These are phyloP conservation scores for Blomia tropicalis DNA, from an alignment of 2,888 invertebrate genomes.

Conservation along the genomic window DNA sequence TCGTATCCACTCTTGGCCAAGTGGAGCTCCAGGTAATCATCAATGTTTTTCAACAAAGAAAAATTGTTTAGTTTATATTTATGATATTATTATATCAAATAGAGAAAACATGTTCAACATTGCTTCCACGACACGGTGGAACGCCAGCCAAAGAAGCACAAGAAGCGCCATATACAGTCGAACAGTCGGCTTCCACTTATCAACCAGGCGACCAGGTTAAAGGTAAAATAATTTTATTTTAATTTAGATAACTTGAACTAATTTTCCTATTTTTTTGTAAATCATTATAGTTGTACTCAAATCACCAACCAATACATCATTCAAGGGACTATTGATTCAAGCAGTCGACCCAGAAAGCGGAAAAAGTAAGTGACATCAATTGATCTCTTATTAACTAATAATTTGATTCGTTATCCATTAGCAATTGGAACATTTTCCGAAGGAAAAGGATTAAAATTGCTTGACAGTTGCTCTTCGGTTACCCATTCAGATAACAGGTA, in stretches of 20 bases:
- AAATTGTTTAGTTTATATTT: not conserved
- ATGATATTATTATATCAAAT: not conserved
- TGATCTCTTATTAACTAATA: not conserved
- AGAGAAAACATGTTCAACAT: slow-evolving; percentile 11
- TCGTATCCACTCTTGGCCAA: slow-evolving; percentile 1
- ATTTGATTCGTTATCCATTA: not conserved
- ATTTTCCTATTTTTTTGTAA: not conserved
- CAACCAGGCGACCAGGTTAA: slow-evolving; percentile 27
- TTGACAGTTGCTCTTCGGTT: slow-evolving; percentile 26
- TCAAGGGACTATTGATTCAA: slow-evolving; percentile 28
- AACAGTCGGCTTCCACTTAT: slow-evolving; percentile 26
- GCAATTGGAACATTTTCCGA: slow-evolving; percentile 27
- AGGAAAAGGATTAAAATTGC: slow-evolving; percentile 25
- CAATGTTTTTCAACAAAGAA: not conserved
- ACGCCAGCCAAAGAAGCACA: slow-evolving; percentile 17
- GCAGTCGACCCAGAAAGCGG: slow-evolving; percentile 27
- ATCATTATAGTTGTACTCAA: slow-evolving; percentile 26
- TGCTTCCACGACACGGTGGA: slow-evolving; percentile 10
- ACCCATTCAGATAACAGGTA: slow-evolving; percentile 26
- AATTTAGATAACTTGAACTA: no score
- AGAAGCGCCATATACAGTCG: slow-evolving; percentile 24
- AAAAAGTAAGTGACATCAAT: not conserved
- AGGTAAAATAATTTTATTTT: slow-evolving; percentile 19
- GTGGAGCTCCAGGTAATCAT: slow-evolving; percentile 14
- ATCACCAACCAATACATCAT: slow-evolving; percentile 25